Conservation (phyloP, 2,797 vertebrate species). For the Enteromius viviparus region DNA sequence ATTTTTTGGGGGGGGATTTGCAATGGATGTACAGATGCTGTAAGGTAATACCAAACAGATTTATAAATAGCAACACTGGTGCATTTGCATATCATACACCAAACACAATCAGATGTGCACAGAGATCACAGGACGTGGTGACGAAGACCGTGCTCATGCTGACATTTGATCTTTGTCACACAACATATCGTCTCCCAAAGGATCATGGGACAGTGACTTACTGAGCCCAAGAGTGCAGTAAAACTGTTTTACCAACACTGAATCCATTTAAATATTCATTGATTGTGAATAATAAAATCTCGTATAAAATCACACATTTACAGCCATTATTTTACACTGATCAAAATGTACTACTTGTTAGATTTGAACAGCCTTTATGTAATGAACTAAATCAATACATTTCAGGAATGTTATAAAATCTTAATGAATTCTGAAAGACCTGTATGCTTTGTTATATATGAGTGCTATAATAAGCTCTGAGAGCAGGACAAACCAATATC, state of each 20-base stretch:
- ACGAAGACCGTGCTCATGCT: slow-evolving; percentile 6
- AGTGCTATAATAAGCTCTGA: slow-evolving; percentile 9
- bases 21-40: slow-evolving; percentile 44
- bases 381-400: background rate
- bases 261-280: background rate
- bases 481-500: background rate
- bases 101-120: slow-evolving; percentile 2
- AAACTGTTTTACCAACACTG: background rate
- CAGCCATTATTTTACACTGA: slow-evolving; percentile 21
- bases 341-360: slow-evolving; percentile 10
- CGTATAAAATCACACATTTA: slow-evolving; percentile 24
- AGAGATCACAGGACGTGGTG: slow-evolving; percentile 14
- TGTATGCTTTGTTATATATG: background rate
- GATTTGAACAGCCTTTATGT: slow-evolving; percentile 20
- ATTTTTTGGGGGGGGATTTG: background rate
- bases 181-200: background rate
- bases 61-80: slow-evolving; percentile 19
- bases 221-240: background rate
- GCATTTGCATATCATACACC: background rate
- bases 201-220: background rate
- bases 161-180: slow-evolving; percentile 13
- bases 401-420: slow-evolving; percentile 37
- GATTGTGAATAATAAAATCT: slow-evolving; percentile 29
- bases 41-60: slow-evolving; percentile 34
- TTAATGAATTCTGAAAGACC: slow-evolving; percentile 3